phyloP scores from a whole-genome alignment of 2,113 vertebrate genomes.

The Solenodon paradoxus region DNA sequence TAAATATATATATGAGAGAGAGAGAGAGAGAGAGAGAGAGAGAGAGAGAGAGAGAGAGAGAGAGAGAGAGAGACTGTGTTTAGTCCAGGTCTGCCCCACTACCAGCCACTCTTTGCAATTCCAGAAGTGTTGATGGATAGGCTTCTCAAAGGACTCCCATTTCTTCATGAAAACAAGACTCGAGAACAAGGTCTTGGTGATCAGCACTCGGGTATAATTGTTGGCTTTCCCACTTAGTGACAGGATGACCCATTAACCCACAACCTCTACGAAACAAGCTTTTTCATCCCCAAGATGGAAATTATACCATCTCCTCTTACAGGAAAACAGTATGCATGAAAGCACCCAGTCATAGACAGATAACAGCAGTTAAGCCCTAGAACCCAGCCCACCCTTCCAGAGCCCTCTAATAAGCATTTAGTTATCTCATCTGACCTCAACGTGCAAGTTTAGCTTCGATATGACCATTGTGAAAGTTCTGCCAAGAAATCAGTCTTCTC shows the following conservation, averaged over 20 bases:
- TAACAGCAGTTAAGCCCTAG: neutral
- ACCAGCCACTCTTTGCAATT: no score
- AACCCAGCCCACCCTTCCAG: neutral
- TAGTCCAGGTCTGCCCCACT: no score
- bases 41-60: no score
- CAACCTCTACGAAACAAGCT: no score
- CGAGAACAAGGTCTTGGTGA: neutral
- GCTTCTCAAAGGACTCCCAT: neutral
- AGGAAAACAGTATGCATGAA: neutral
- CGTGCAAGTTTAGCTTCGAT: neutral
- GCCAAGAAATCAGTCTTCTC: neutral
- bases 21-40: no score
- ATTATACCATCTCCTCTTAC: neutral
- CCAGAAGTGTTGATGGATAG: no score
- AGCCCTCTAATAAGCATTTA: neutral
- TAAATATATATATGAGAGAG: neutral
- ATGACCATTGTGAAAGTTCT: no score
- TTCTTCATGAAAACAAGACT: neutral
- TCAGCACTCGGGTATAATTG: neutral
- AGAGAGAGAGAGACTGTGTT: no score
- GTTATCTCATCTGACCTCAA: neutral
- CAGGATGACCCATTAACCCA: neutral
- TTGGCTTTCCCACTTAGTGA: neutral
- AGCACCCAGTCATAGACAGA: neutral
- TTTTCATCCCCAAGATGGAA: neutral